These are phyloP conservation scores for Drosophila atripex DNA, from an alignment of 2,888 invertebrate genomes.

Conservation along the genomic window DNA sequence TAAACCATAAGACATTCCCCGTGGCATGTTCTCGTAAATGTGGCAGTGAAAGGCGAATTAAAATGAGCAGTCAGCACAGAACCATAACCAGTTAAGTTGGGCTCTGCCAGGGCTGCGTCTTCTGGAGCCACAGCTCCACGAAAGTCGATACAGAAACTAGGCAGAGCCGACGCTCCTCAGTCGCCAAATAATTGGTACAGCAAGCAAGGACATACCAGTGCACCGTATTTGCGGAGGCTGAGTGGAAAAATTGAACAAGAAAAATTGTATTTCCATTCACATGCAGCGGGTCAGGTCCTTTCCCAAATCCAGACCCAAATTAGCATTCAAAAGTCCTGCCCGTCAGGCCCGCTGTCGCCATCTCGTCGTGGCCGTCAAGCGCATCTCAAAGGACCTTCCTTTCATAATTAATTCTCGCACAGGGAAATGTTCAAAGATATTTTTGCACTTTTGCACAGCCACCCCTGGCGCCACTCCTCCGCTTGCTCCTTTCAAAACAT, in stretches of 20 bases:
- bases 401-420: conserved; percentile 74
- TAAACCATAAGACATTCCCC: conserved; percentile 69
- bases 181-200: neutral
- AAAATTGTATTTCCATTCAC: conserved; percentile 61
- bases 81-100: conserved; percentile 9
- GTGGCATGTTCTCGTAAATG: conserved; percentile 55
- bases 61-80: conserved; percentile 36
- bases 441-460: conserved; percentile 53
- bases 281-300: conserved; percentile 31
- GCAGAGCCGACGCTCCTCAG: neutral
- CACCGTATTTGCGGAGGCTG: conserved; percentile 11
- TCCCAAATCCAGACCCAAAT: conserved; percentile 57
- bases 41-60: conserved; percentile 54
- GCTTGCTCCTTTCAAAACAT: conserved; percentile 16
- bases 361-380: conserved; percentile 40
- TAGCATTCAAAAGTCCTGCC: conserved; percentile 47
- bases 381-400: conserved; percentile 71
- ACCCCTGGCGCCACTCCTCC: conserved; percentile 5
- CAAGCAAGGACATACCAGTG: neutral
- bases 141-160: neutral
- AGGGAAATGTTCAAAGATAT: conserved; percentile 77
- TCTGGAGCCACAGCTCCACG: neutral
- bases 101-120: neutral
- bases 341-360: conserved; percentile 22
- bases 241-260: conserved; percentile 66